These are phyloP conservation scores for Tanypteryx hageni DNA, from an alignment of 2,888 invertebrate genomes.

Conservation along the genomic window DNA sequence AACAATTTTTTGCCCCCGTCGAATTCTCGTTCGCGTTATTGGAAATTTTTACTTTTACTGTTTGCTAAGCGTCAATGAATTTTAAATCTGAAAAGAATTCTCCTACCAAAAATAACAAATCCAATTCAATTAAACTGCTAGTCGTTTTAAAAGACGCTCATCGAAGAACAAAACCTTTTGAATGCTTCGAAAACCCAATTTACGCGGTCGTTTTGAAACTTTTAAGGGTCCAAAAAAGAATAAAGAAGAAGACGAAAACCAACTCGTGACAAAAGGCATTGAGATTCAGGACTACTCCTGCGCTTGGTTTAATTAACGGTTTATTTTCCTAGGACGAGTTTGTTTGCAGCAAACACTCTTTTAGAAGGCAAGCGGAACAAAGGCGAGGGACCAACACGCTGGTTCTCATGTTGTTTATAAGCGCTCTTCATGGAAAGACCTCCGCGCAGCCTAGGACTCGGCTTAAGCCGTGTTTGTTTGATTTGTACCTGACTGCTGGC, in stretches of 20 bases:
- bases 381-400: background rate
- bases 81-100: no score
- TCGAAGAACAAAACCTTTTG: background rate
- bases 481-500: conserved; percentile 22
- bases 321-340: conserved; percentile 1
- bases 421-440: background rate
- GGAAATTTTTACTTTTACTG: no score
- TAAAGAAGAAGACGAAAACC: background rate
- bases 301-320: conserved; percentile 30
- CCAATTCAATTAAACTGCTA: no score
- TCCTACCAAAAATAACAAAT: no score
- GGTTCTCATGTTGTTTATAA: conserved; percentile 2
- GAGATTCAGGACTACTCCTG: background rate
- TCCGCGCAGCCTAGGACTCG: background rate
- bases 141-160: no score
- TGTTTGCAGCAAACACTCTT: conserved; percentile 10
- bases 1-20: no score
- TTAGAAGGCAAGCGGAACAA: background rate
- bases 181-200: background rate
- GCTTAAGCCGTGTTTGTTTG: background rate
- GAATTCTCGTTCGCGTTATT: no score
- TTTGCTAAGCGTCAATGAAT: no score
- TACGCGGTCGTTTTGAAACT: no score
- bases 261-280: background rate
- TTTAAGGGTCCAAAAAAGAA: background rate